Percentiles rank a stretch among this genome's conserved stretches.
Evolutionary conservation across 2,797 vertebrate genomes (phyloP).

Genomic region (Bovichtus diacanthus): DNA sequence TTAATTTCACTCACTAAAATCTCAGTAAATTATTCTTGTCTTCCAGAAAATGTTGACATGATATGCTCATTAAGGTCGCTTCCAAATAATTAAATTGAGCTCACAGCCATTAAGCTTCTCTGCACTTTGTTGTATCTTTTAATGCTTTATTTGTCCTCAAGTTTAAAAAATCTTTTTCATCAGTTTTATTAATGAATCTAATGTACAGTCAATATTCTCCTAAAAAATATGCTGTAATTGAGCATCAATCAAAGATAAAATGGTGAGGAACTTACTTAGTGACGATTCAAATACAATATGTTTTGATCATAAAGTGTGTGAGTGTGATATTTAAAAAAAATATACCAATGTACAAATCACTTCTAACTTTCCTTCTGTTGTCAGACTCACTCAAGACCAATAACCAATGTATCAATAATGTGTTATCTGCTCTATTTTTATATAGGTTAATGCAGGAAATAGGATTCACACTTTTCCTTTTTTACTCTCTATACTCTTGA

Average conservation of each 20-base stretch:
- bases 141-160: not conserved
- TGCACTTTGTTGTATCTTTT: not conserved
- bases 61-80: not conserved
- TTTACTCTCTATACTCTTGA: not conserved
- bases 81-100: not conserved
- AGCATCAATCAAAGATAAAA: not conserved
- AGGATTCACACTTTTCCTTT: not conserved
- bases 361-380: no score
- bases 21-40: not conserved
- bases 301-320: not conserved
- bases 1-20: not conserved
- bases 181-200: not conserved
- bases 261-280: not conserved
- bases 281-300: not conserved
- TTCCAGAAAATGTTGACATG: not conserved
- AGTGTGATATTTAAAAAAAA: no score
- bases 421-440: not conserved
- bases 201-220: not conserved
- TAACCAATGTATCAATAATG: not conserved
- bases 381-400: not conserved
- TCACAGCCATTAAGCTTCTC: constrained; percentile 10
- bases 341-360: no score
- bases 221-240: not conserved
- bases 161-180: not conserved
- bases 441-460: not conserved